A percentile compares a stretch with the other conserved stretches of the same genome.
Conservation (phyloP, 2,113 vertebrate genomes). For the Gasterosteus aculeatus region DNA sequence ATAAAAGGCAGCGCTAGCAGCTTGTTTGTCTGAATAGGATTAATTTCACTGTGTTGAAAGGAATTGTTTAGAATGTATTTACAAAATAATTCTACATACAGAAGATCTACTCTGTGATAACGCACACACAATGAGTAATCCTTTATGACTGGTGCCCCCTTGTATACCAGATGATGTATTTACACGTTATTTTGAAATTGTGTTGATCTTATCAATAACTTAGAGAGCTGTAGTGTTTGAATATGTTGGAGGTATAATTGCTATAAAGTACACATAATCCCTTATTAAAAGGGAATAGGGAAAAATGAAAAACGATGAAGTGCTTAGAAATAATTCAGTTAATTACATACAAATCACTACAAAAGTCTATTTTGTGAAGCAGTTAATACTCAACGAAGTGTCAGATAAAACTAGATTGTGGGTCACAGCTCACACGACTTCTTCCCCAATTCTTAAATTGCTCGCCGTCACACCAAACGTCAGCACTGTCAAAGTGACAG, state of each 20-base stretch:
- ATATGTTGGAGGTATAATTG: slow-evolving; percentile 15
- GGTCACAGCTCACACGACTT: background rate
- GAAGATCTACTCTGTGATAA: slow-evolving; percentile 39
- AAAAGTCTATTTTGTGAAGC: background rate
- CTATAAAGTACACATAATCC: slow-evolving; percentile 32
- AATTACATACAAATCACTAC: slow-evolving; percentile 13
- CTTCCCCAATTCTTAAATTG: background rate
- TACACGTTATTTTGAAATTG: slow-evolving; percentile 14
- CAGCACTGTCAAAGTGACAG: background rate
- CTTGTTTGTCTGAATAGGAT: slow-evolving; percentile 43
- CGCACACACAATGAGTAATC: slow-evolving; percentile 20
- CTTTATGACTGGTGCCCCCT: slow-evolving; percentile 43
- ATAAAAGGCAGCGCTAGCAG: slow-evolving; percentile 36
- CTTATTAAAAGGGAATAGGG: slow-evolving; percentile 15
- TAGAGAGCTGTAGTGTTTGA: background rate
- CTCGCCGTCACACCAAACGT: background rate
- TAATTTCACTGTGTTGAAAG: slow-evolving; percentile 46
- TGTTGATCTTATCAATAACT: slow-evolving; percentile 31
- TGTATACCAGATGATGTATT: slow-evolving; percentile 42
- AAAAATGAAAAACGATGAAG: slow-evolving; percentile 21
- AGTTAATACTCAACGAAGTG: background rate
- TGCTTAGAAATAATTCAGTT: slow-evolving; percentile 14
- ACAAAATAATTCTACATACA: slow-evolving; percentile 53
- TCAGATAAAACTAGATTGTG: background rate
- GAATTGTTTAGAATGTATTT: slow-evolving; percentile 47